Evolutionary conservation across 2,113 vertebrate genomes (phyloP), one percentile per base, ranked within the genome.

Genomic region (Anguilla japonica): DNA sequence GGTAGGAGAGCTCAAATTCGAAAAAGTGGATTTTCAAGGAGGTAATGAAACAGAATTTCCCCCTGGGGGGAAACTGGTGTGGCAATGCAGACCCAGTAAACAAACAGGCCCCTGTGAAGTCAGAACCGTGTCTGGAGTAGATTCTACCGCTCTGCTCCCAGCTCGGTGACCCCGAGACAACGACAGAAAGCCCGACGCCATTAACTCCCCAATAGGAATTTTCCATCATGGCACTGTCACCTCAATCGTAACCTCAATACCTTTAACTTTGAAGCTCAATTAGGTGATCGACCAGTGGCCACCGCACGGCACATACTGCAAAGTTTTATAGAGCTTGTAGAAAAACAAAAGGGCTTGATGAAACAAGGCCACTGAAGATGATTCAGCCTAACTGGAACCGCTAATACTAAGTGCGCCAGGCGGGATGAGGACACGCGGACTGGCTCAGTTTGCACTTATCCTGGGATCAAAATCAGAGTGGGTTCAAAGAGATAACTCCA

Each of bases 261-360:
- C 46, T 40, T 81, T 46, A 53, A 40, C 84, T 86, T 57, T 81
- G 43, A 85, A 53, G 60, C 41, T 41, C 63, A 84, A 46, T 79
- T 80, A 46, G 84, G 83, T 71, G 80, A 85, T 87, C 75, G 85
- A 63, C 87, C 83, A 46, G 56, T 84, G 18, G 18, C 57, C 46
- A 80, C 2, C 75, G 29, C 82, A 40, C 56, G 84, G 53, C 75
- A 67, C 39, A 18, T 60, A 53, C 29, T n/a, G 34, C 40, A 60
- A 22, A 18, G 43, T 57, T 79, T 63, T 87, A 39, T 34, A 67
- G 83, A 40, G 34, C 39, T 60, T 26, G n/a, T 34, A 34, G 29
- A 63, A 75, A 71, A 84, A 29, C 60, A 29, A 75, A 79, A 56
- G 29, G 67, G 29, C 50, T 78, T 40, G 41, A 50, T 11, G 14